These are phyloP conservation scores for Dicyrtomina minuta DNA, from an alignment of 2,888 invertebrate species.

Conservation along the genomic window DNA sequence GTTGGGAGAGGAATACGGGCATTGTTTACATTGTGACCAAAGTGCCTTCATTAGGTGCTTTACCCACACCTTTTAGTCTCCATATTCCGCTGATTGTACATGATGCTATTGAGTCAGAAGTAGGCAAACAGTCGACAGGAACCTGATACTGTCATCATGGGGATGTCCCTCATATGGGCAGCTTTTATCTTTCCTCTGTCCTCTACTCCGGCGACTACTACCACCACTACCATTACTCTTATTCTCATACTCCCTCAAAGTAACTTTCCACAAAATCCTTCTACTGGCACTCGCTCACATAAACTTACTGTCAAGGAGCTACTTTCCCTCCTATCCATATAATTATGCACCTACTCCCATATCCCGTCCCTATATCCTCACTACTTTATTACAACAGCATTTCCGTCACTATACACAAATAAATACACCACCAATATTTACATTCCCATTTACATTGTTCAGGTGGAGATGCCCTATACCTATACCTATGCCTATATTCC, in stretches of 20 bases:
- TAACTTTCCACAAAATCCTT: too few relatives aligned
- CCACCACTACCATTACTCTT: not conserved
- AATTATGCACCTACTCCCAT: too few relatives aligned
- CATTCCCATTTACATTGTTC: too few relatives aligned
- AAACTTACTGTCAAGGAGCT: too few relatives aligned
- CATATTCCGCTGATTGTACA: constrained; percentile 4
- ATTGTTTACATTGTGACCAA: constrained; percentile 24
- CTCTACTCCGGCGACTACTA: not conserved
- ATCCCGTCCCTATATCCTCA: too few relatives aligned
- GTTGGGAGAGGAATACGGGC: constrained; percentile 13
- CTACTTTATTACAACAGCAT: too few relatives aligned
- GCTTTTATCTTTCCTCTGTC: not conserved
- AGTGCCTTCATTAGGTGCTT: constrained; percentile 27
- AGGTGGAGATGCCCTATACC: too few relatives aligned
- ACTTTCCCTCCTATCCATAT: too few relatives aligned
- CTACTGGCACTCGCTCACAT: too few relatives aligned
- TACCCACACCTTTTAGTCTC: constrained; percentile 10
- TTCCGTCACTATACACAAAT: too few relatives aligned
- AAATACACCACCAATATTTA: too few relatives aligned
- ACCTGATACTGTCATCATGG: not conserved
- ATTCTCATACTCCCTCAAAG: not conserved
- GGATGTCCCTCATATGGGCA: not conserved
- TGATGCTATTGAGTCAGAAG: constrained; percentile 10
- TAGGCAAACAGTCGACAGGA: not conserved
- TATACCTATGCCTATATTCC: too few relatives aligned